Base-by-base conservation (phyloP, 1,140 invertebrate species). In the Dinothrombium tinctorium region DNA sequence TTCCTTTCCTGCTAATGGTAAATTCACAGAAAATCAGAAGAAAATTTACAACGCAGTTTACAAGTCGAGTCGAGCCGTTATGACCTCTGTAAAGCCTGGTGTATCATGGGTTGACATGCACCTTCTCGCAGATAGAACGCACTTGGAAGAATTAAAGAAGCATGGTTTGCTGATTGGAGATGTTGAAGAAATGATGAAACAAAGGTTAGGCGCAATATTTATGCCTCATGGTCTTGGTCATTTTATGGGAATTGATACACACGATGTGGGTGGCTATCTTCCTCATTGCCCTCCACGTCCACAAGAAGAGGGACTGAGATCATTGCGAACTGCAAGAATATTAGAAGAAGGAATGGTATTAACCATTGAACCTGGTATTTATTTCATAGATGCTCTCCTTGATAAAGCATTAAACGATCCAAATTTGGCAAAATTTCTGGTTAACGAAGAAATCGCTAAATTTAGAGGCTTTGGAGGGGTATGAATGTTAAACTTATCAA, bases 161-260 rank as follows among this genome's bases (percentile, higher is more conserved):
- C 71, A 71, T 11, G 79, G 78, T 4, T 50, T 96, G 11, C 57
- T 98, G 0, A 60, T 66, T 37, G 90, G 87, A 0, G 69, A 83
- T 44, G 67, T 94, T 21, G 19, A 36, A 15, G 37, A 25, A n/a
- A 90, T 92, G 82, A 69, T 90, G 43, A 60, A 71, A 45, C 65
- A 64, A 5, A 50, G 58, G 20, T 56, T 99, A 2, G 74, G 73
- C 20, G 79, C 77, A 4, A 61, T 86, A 1, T 92, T 98, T 50
- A 86, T 94, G 64, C 90, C 90, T 3, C 92, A 98, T 58, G 92
- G 92, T 7, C 62, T 98, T 3, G 90, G 92, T 0, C 90, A 98
- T 62, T 64, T 96, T 28, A 60, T 98, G 58, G 90, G 86, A 0
- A 58, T 86, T 28, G 90, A 98, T 62, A 84, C 90, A 2, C 92